Percentiles rank a stretch among this genome's conserved stretches.
Evolutionary conservation across 2,888 invertebrate species (phyloP).

Genomic region (Chrysina gloriosa): DNA sequence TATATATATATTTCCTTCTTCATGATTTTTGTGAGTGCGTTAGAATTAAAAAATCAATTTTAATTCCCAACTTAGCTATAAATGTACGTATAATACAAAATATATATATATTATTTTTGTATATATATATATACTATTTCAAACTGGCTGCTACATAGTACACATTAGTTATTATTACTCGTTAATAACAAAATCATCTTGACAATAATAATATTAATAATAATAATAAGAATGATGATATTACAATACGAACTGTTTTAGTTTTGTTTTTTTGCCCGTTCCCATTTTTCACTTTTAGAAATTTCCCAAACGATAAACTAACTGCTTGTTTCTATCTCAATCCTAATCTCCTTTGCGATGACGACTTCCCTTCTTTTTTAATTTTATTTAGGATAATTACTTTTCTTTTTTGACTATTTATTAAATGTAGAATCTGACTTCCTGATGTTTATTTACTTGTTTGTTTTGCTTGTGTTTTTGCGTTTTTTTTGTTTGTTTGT

Average conservation of each 20-base stretch:
- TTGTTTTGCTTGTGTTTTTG: constrained; percentile 19
- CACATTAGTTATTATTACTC: constrained; percentile 19
- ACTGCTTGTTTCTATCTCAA: not conserved
- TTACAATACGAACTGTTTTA: not conserved
- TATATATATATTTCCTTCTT: constrained; percentile 14
- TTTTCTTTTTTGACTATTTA: constrained; percentile 17
- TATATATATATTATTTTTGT: constrained; percentile 38
- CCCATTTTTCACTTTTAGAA: not conserved
- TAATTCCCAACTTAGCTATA: constrained; percentile 35
- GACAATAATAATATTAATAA: constrained; percentile 19
- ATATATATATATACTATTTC: constrained; percentile 41
- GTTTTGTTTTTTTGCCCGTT: not conserved
- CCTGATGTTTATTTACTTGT: constrained; percentile 34
- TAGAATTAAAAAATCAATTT: constrained; percentile 36
- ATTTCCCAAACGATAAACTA: constrained; percentile 10
- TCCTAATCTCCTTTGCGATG: not conserved
- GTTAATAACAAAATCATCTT: constrained; percentile 40
- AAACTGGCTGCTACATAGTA: constrained; percentile 48
- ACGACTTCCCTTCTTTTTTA: not conserved
- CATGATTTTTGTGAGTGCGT: constrained; percentile 26
- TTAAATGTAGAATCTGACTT: constrained; percentile 38
- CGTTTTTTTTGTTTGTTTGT: constrained; percentile 11
- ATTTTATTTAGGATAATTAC: constrained; percentile 9
- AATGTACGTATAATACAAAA: constrained; percentile 44
- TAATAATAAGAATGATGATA: constrained; percentile 12